Conservation (phyloP, 2,888 invertebrate genomes). For the Caenorhabditis japonica region DNA sequence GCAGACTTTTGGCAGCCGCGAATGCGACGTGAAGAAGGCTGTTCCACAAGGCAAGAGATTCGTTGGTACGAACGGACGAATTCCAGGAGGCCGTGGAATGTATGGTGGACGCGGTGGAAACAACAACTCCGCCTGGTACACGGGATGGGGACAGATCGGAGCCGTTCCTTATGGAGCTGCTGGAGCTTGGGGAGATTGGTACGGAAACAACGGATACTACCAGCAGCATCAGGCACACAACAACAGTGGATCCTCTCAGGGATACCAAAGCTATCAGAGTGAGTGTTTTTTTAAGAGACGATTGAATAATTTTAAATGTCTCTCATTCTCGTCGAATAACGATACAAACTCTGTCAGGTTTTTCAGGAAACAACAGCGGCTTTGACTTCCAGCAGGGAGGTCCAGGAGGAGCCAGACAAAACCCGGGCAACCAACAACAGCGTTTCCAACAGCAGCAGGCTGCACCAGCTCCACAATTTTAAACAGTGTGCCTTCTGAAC, state of each 20-base stretch:
- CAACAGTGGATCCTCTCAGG: constrained; percentile 50
- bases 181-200: constrained; percentile 68
- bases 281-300: constrained; percentile 11
- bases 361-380: constrained; percentile 52
- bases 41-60: constrained; percentile 75
- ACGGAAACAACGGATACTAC: constrained; percentile 58
- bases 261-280: constrained; percentile 42
- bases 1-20: constrained; percentile 76
- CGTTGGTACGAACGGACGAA: constrained; percentile 51
- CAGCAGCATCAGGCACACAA: constrained; percentile 50
- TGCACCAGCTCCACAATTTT: constrained; percentile 58
- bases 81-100: constrained; percentile 50
- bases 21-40: constrained; percentile 78
- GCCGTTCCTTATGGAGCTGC: constrained; percentile 66
- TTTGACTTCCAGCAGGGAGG: constrained; percentile 57
- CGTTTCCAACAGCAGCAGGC: constrained; percentile 55
- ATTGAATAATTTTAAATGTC: no score
- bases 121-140: constrained; percentile 58
- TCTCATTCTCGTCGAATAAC: background rate
- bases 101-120: constrained; percentile 61
- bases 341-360: constrained; percentile 10
- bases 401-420: constrained; percentile 51
- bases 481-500: constrained; percentile 40
- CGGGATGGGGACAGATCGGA: constrained; percentile 67
- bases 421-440: constrained; percentile 43